These are phyloP conservation scores for Heteromyza rotundicornis DNA, from an alignment of 2,888 invertebrate species.

Conservation along the genomic window DNA sequence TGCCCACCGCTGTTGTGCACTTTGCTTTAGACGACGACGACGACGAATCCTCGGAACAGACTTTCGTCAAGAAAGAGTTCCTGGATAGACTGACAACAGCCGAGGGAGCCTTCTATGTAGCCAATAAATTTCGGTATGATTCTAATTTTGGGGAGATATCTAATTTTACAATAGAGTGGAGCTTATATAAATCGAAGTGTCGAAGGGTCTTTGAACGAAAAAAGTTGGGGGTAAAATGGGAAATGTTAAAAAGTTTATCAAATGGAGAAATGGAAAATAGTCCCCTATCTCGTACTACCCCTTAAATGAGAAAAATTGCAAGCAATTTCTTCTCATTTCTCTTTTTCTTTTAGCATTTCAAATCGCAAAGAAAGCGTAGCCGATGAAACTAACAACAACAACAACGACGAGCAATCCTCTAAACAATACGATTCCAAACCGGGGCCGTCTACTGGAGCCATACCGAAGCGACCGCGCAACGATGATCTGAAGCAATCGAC, in stretches of 20 bases:
- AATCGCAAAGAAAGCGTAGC: background rate
- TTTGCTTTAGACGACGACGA: constrained; percentile 67
- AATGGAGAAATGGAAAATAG: background rate
- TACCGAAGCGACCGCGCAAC: constrained; percentile 41
- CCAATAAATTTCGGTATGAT: constrained; percentile 68
- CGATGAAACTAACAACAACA: background rate
- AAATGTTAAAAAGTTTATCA: no score
- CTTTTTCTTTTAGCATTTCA: background rate
- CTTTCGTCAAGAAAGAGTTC: constrained; percentile 68
- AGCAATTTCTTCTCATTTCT: background rate
- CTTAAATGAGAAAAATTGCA: no score
- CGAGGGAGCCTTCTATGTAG: constrained; percentile 72
- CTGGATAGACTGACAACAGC: constrained; percentile 70
- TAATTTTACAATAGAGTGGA: no score
- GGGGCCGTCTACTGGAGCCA: constrained; percentile 41
- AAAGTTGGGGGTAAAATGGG: no score
- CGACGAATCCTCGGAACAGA: constrained; percentile 19
- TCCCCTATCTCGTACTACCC: background rate
- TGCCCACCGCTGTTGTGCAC: constrained; percentile 80
- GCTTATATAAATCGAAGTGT: no score
- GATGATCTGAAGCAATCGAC: constrained; percentile 16
- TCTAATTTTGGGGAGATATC: no score
- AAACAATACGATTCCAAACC: constrained; percentile 18
- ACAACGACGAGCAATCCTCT: no score
- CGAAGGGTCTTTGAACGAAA: no score